Evolutionary conservation across 2,888 invertebrate species (phyloP), one percentile per base, ranked within the genome.

Genomic region (Machimus atricapillus): DNA sequence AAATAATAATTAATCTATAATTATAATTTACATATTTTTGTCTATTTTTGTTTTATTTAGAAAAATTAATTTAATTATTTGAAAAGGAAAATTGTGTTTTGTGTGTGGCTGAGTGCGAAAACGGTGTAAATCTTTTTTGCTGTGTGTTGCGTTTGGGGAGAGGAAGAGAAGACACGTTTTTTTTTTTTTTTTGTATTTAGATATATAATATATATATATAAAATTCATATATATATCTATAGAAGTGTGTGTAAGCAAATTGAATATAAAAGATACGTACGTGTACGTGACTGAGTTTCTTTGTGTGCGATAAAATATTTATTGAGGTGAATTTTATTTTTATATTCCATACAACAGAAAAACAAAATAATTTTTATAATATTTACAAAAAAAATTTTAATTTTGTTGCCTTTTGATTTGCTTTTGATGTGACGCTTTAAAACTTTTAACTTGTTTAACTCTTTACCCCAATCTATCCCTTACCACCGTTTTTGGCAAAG

Each of bases 271-370:
- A 46, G 0, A 46, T 46, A 46, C 16, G 16, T 81, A 81, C 81
- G 81, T 37, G 27, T 56, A 78, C 81, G 81, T 81, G 81, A 56
- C 27, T 81, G 52, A 52, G 34, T 81, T 56, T n/a, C 12, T 43
- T 78, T 81, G 81, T 52, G 81, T 81, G 81, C 81, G 81, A 40
- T 16, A 34, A 34, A 37, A 81, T 46, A 56, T 27, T 56, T 52
- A 81, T 81, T 56, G 27, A 81, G 81, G 81, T 81, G 81, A 81
- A 81, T 81, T 81, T 81, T 81, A 81, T 81, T 81, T 81, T 81
- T 81, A 56, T 81, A 81, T 43, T 40, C 19, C 16, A 74, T 12
- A 1, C 43, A 78, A 34, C 7, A 23, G 9, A 56, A 52, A 52
- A 56, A 74, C 6, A 74, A 74, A 74, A 31, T 74, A 23, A 5